Base-by-base conservation (phyloP, 2,888 invertebrate species). In the Lasioglossum morio region DNA sequence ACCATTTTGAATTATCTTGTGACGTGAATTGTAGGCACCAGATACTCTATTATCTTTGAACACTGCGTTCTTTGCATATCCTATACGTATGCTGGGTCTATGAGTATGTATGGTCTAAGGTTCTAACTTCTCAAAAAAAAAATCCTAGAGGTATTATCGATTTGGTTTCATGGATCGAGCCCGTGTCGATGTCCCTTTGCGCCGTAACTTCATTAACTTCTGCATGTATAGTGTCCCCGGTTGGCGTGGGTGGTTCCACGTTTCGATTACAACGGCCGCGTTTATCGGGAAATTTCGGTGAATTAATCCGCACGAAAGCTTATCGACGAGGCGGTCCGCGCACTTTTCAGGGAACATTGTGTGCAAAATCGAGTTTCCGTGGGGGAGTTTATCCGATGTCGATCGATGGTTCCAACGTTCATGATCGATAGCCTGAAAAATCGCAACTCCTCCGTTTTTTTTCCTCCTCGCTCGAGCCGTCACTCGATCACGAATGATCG, bases 341-440 rank as follows among this genome's bases (percentile, higher is more conserved):
- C 69, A 76, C 48, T 72, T 78, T 63, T 34, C 75, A 43, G 37
- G 1, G 16, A 80, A 16, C 60, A 8, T 63, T 30, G 16, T 23
- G 60, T 30, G 60, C 60, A 30, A 63, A 14, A 72, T 57, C 72
- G 70, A 4, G 69, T 37, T 37, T 66, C 34, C 34, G 43, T 23
- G n/a, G 7, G 5, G 14, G 66, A 34, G 40, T 60, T 79, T 78
- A 78, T 70, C 77, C 77, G 34, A 72, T 16, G 48, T 30, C 66
- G 87, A 87, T 87, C 79, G 79, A 85, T 79, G 66, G 75, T 72
- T 57, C 57, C 66, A 79, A 79, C 63, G 77, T 53, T 70, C 46
- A 30, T 85, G 88, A 88, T 82, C 88, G 88, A 88, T 81, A 80
- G 40, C 69, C 46, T 57, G 84, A 85, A 43, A 88, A 82, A 85